phyloP scores from a whole-genome alignment of 1,140 invertebrate genomes.

The Anadara kagoshimensis region DNA sequence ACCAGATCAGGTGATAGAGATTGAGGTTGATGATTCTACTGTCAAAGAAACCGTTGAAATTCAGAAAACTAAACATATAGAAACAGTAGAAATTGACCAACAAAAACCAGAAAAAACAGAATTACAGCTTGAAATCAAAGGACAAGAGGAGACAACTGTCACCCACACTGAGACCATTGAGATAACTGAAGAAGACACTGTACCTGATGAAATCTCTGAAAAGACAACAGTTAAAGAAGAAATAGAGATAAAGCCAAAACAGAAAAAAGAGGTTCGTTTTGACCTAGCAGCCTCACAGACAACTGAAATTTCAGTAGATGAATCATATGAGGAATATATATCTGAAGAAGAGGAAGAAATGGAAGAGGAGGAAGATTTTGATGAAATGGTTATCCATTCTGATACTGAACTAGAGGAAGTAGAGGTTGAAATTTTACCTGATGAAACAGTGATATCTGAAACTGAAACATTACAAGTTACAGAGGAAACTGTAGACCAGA shows the following conservation, averaged over 20 bases:
- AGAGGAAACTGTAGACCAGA: conserved; percentile 16
- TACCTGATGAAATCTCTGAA: conserved; percentile 25
- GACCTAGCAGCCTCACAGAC: conserved; percentile 9
- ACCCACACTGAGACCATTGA: conserved; percentile 8
- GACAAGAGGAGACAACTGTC: neutral
- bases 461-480: conserved; percentile 18
- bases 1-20: conserved; percentile 1
- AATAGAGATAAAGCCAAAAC: conserved; percentile 21
- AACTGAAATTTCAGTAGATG: conserved; percentile 5
- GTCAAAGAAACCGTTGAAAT: conserved; percentile 28
- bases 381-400: conserved; percentile 18
- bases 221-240: conserved; percentile 27
- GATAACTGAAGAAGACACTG: conserved; percentile 26
- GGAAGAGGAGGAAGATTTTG: conserved; percentile 2
- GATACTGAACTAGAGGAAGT: conserved; percentile 17
- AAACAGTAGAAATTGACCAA: conserved; percentile 6
- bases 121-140: conserved; percentile 16
- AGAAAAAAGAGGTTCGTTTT: neutral
- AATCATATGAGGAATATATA: conserved; percentile 2
- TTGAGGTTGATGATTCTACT: neutral
- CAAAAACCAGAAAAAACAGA: conserved; percentile 13
- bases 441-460: neutral
- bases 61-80: conserved; percentile 3
- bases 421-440: conserved; percentile 24
- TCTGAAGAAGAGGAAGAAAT: neutral